Conservation (phyloP, 2,888 invertebrate species). For the Dysmachus trigonus region DNA sequence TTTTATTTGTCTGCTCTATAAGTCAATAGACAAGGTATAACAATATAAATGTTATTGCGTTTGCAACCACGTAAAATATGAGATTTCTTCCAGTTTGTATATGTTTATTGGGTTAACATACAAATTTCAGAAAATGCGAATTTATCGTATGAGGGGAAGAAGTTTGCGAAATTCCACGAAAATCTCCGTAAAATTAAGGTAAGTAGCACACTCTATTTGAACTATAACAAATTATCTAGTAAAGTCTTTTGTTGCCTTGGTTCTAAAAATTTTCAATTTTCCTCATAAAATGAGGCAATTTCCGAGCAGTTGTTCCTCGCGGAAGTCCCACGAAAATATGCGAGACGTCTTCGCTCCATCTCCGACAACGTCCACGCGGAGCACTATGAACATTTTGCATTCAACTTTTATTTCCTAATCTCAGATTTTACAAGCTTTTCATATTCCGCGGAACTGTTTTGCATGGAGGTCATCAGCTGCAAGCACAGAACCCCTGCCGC, state of each 20-base stretch:
- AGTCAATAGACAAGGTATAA: too few relatives aligned
- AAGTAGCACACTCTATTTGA: not conserved
- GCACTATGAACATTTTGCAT: not conserved
- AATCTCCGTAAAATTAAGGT: not conserved
- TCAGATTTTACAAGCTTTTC: not conserved
- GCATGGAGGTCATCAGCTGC: not conserved
- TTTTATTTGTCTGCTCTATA: too few relatives aligned
- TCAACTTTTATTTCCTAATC: constrained; percentile 13
- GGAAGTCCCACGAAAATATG: not conserved
- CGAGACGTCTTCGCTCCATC: not conserved
- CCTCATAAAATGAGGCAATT: not conserved
- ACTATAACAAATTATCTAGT: not conserved
- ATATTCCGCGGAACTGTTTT: not conserved
- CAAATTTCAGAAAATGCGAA: not conserved
- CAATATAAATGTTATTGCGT: too few relatives aligned
- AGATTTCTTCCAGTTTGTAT: too few relatives aligned
- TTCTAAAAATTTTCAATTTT: not conserved
- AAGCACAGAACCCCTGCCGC: not conserved
- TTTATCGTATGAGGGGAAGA: not conserved
- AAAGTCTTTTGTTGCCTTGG: not conserved
- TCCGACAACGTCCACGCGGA: not conserved
- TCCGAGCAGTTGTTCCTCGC: not conserved
- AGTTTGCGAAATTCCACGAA: not conserved
- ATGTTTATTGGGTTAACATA: not conserved
- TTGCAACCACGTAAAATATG: too few relatives aligned